Base-by-base conservation (phyloP, 2,797 vertebrate genomes). In the Hippopotamyrus pictus region DNA sequence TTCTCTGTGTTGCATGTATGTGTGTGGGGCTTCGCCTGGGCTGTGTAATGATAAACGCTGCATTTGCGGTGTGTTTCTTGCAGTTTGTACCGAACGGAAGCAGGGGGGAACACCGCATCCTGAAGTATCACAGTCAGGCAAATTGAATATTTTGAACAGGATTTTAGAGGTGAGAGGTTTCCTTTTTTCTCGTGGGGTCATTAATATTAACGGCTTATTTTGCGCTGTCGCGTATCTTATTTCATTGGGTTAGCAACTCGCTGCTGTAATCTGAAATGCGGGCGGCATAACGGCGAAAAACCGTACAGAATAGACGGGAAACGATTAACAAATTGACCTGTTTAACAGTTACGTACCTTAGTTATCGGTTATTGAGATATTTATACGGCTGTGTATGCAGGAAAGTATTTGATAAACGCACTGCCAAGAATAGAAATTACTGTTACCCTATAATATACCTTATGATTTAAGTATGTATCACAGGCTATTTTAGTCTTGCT, bases 31-130 rank as follows among this genome's bases (percentile, higher is more conserved):
- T 95, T 89, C 90, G 88, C 86, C 91, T 88, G 93, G 95, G 94
- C 95, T 93, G 91, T 95, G 95, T 95, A 91, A 95, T 96, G 95
- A 94, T 95, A 96, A 96, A 96, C 96, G 93, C 95, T 95, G 95
- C 96, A 96, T 96, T 95, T 95, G 95, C 95, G 94, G 94, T 93
- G 93, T 93, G 94, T 93, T 94, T 94, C 90, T 88, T 94, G 54
- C 90, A 90, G 82, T 89, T 82, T 88, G 88, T 94, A 91, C 92
- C 93, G 89, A 46, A 46, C 89, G 84, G 79, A 88, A 93, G 69
- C 50, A 51, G 92, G 87, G 92, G 90, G 94, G 94, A 89, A 90
- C 92, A 88, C 90, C 91, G 90, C 93, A 88, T 73, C 92, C 90
- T 90, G 90, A 62, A 89, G 90, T 91, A 90, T 90, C 85, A 90